phyloP scores from a whole-genome alignment of 2,888 invertebrate genomes.

The Patella pellucida region DNA sequence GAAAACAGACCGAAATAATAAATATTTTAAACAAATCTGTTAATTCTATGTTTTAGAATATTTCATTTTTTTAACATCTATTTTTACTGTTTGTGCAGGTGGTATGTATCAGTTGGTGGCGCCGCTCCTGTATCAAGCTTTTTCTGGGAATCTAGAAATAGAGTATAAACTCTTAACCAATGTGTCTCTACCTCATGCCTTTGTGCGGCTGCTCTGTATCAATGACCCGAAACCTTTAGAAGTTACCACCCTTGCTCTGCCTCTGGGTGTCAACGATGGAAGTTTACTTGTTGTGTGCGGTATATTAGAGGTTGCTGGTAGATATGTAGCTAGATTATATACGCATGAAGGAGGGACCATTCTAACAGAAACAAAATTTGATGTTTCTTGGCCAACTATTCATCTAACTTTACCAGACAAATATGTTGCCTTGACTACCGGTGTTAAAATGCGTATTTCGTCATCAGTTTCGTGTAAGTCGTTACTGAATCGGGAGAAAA shows the following conservation, averaged over 20 bases:
- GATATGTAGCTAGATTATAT: constrained; percentile 55
- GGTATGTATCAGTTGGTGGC: constrained; percentile 47
- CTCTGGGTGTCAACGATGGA: constrained; percentile 42
- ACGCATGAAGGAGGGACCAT: constrained; percentile 51
- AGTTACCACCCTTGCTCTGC: constrained; percentile 51
- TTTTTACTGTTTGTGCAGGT: constrained; percentile 33
- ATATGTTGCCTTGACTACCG: constrained; percentile 51
- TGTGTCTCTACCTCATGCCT: constrained; percentile 54
- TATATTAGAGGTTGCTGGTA: constrained; percentile 59
- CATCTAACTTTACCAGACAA: constrained; percentile 44
- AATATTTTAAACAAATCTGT: too few species aligned
- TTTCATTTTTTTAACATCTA: too few species aligned
- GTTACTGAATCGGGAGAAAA: constrained; percentile 43
- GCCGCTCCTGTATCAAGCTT: constrained; percentile 53
- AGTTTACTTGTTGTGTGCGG: constrained; percentile 57
- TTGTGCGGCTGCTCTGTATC: constrained; percentile 49
- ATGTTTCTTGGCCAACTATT: constrained; percentile 56
- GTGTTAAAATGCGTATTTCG: constrained; percentile 44
- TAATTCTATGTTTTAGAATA: too few species aligned
- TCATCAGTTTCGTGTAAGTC: constrained; percentile 54
- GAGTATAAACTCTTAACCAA: constrained; percentile 54
- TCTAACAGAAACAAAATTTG: constrained; percentile 42
- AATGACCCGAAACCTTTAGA: constrained; percentile 35
- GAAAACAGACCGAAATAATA: too few species aligned
- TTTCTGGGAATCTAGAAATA: constrained; percentile 57